Percentiles rank a stretch among this genome's conserved stretches.
phyloP scores from a whole-genome alignment of 2,888 invertebrate genomes.

The Tineola bisselliella region DNA sequence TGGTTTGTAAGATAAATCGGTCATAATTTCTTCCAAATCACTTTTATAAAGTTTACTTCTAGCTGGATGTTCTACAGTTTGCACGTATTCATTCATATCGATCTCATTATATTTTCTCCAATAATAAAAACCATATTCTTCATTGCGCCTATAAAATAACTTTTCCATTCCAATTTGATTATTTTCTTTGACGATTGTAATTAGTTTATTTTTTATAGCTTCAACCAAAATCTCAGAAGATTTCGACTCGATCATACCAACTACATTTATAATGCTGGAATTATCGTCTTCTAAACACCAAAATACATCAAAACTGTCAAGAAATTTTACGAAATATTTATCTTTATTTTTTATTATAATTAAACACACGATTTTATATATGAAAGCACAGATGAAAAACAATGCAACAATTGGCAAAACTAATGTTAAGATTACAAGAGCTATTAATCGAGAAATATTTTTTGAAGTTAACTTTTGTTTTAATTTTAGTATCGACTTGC shows the following conservation, averaged over 20 bases:
- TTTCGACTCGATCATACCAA: conserved; percentile 48
- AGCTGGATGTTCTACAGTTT: conserved; percentile 39
- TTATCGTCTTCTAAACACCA: conserved; percentile 61
- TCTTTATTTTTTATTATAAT: conserved; percentile 32
- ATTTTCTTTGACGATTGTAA: conserved; percentile 19
- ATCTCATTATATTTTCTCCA: conserved; percentile 46
- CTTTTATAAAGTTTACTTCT: conserved; percentile 26
- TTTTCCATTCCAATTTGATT: conserved; percentile 31
- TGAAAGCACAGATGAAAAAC: conserved; percentile 24
- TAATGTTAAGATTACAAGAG: conserved; percentile 24
- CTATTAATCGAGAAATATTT: conserved; percentile 19
- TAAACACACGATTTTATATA: conserved; percentile 33
- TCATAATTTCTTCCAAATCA: conserved; percentile 40
- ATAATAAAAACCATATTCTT: conserved; percentile 60
- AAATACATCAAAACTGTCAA: conserved; percentile 62
- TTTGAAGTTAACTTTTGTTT: conserved; percentile 19
- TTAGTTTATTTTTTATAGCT: conserved; percentile 30
- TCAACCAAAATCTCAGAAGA: conserved; percentile 26
- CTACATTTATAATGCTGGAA: conserved; percentile 55
- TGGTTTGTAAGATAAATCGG: conserved; percentile 39
- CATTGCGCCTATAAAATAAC: conserved; percentile 47
- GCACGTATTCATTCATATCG: conserved; percentile 48
- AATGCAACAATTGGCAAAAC: conserved; percentile 25
- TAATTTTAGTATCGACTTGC: not conserved
- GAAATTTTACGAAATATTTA: conserved; percentile 45